These are phyloP conservation scores for Aphodius sticticus DNA, from an alignment of 2,888 invertebrate species.

Conservation along the genomic window DNA sequence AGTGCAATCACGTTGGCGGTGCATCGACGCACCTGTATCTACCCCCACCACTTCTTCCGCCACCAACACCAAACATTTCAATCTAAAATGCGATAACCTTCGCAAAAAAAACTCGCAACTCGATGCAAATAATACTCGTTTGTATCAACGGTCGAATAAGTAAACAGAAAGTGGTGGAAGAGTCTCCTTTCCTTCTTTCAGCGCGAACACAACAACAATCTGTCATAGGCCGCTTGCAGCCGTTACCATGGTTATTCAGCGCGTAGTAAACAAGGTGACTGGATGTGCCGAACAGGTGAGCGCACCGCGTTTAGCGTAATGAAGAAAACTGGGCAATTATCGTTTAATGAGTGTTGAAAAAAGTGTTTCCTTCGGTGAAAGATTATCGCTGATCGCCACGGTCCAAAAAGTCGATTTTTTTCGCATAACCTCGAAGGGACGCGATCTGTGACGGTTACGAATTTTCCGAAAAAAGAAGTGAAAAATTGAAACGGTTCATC, in stretches of 20 bases:
- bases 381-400: background rate
- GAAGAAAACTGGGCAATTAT: background rate
- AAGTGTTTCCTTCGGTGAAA: background rate
- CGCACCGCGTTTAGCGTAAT: conserved; percentile 13
- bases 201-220: background rate
- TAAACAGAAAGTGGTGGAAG: background rate
- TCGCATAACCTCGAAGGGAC: background rate
- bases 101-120: background rate
- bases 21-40: background rate
- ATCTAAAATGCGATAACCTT: conserved; percentile 4
- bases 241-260: conserved; percentile 34
- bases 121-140: background rate
- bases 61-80: conserved; percentile 4
- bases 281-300: conserved; percentile 8
- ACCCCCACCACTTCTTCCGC: background rate
- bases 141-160: background rate
- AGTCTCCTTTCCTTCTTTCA: background rate
- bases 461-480: background rate
- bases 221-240: background rate
- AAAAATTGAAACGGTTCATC: background rate
- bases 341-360: background rate
- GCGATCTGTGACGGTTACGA: background rate
- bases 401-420: background rate
- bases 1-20: background rate
- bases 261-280: conserved; percentile 28